Percentiles rank a stretch among this genome's conserved stretches.
Evolutionary conservation across 2,113 vertebrate genomes (phyloP).

Genomic region (Ardeotis arabs): DNA sequence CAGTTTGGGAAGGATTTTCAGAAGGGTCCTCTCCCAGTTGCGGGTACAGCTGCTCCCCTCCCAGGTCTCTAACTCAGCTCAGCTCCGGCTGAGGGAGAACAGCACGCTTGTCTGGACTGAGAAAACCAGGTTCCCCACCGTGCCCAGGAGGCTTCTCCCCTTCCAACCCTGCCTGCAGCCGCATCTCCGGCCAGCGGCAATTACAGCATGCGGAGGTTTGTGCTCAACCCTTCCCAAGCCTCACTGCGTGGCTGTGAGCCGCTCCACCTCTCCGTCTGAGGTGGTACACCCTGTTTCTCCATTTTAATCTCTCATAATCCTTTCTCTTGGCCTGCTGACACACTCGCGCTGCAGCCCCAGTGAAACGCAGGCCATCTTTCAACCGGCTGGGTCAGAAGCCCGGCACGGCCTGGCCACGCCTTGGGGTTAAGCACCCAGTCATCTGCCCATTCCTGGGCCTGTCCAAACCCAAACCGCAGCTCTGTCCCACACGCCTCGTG

Average conservation of each 20-base stretch:
- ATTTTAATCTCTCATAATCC: neutral
- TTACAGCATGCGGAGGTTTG: neutral
- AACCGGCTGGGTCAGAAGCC: neutral
- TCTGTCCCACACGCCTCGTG: too few species aligned
- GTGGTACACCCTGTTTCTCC: neutral
- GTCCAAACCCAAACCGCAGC: neutral
- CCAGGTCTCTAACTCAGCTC: neutral
- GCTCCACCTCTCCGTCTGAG: neutral
- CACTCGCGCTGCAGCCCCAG: neutral
- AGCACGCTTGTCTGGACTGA: neutral
- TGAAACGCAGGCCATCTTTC: rapidly evolving
- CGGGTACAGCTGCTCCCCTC: neutral
- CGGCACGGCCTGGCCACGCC: neutral
- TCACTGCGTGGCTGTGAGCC: rapidly evolving
- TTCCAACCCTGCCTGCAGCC: neutral
- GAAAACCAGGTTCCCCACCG: neutral
- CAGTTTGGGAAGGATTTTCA: neutral
- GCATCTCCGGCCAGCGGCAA: rapidly evolving
- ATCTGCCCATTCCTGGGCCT: neutral
- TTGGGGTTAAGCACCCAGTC: neutral
- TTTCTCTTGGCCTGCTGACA: neutral
- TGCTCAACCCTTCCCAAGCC: neutral
- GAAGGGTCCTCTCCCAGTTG: neutral
- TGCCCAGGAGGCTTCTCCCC: neutral
- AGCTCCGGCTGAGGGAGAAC: neutral